Conservation (phyloP, 2,797 vertebrate genomes). For the Acrocephalus scirpaceus region DNA sequence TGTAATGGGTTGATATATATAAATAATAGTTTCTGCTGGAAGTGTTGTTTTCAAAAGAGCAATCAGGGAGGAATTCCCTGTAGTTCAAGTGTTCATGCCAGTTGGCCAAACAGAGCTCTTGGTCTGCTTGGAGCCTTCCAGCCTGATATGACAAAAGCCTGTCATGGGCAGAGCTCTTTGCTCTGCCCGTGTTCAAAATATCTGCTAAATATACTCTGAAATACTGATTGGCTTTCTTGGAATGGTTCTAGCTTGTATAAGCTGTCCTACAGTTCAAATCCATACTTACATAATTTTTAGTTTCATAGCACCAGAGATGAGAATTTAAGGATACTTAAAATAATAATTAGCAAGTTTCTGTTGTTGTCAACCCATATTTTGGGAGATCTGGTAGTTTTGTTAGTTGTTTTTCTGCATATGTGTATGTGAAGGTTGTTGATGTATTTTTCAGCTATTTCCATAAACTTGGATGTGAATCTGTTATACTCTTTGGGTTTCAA, state of each 20-base stretch:
- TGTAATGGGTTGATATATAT: neutral
- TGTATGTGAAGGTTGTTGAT: neutral
- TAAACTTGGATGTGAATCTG: neutral
- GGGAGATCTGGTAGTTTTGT: neutral
- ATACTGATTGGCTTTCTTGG: conserved; percentile 14
- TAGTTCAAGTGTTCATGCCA: neutral
- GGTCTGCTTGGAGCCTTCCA: neutral
- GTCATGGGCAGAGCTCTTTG: neutral
- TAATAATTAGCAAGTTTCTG: neutral
- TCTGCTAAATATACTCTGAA: conserved; percentile 60
- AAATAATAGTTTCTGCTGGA: neutral
- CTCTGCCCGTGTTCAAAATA: conserved; percentile 58
- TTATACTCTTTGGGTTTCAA: neutral
- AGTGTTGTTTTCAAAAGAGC: neutral
- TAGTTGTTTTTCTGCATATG: neutral
- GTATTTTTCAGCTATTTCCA: neutral
- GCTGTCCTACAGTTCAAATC: conserved; percentile 39
- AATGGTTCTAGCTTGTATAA: conserved; percentile 64
- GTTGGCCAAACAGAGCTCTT: neutral
- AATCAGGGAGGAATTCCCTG: neutral
- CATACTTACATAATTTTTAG: neutral
- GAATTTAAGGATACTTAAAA: neutral
- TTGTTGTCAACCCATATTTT: neutral
- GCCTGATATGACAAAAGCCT: neutral
- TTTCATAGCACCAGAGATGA: neutral